These are phyloP conservation scores for Podiceps cristatus DNA, from an alignment of 2,113 vertebrate genomes.

Conservation along the genomic window DNA sequence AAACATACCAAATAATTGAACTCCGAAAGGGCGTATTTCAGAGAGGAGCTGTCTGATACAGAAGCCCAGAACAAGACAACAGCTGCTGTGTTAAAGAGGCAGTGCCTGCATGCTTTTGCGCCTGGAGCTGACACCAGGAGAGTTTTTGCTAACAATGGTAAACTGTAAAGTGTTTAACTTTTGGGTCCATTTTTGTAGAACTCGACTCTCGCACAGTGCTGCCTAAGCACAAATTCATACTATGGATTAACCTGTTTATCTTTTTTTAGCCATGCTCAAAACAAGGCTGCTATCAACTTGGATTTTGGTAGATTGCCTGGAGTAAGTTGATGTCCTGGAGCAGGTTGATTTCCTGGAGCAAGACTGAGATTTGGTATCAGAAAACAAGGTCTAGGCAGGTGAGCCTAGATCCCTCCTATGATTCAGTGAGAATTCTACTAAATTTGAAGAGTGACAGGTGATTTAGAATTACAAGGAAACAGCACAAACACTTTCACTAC, in stretches of 20 bases:
- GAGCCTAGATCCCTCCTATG: neutral
- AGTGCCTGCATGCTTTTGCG: fast-evolving
- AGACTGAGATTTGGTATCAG: neutral
- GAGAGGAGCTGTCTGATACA: neutral
- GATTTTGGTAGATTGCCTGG: neutral
- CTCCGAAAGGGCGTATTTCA: neutral
- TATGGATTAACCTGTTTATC: neutral
- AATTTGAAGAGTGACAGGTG: neutral
- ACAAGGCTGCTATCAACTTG: neutral
- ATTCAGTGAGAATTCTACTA: neutral
- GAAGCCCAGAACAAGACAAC: neutral
- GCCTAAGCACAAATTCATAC: neutral
- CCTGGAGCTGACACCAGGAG: neutral
- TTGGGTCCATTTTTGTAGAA: neutral
- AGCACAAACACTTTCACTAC: neutral
- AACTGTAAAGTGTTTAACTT: neutral
- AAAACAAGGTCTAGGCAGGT: neutral
- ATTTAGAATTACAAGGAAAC: neutral
- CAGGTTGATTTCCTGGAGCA: neutral
- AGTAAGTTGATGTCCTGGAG: neutral
- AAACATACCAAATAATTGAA: neutral
- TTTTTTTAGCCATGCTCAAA: neutral
- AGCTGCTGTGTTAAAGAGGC: neutral
- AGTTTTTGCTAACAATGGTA: neutral
- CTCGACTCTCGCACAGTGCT: neutral